Evolutionary conservation across 2,797 vertebrate species (phyloP).

Genomic region (Anguilla marmorata): DNA sequence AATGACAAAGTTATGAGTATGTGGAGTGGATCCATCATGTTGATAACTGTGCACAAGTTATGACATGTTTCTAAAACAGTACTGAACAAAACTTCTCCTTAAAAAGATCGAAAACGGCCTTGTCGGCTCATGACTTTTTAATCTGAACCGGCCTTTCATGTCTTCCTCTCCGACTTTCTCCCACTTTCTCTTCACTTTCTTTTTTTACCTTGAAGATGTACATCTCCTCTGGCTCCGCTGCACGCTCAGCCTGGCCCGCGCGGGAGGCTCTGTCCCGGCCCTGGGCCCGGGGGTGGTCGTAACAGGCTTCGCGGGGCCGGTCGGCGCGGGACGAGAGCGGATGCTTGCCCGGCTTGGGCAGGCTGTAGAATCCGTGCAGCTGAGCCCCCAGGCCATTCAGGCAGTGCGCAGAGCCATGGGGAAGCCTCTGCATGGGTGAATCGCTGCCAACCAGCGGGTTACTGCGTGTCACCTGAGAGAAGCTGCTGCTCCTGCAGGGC

Average conservation of each 20-base stretch:
- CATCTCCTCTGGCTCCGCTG: slow-evolving; percentile 85
- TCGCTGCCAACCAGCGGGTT: slow-evolving; percentile 87
- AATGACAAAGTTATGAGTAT: too few relatives aligned
- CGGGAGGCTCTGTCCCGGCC: slow-evolving; percentile 72
- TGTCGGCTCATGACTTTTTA: too few relatives aligned
- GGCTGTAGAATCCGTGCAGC: slow-evolving; percentile 90
- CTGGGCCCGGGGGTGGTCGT: slow-evolving; percentile 83
- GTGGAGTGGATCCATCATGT: too few relatives aligned
- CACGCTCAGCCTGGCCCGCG: slow-evolving; percentile 55
- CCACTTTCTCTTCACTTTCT: too few relatives aligned
- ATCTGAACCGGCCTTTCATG: neutral
- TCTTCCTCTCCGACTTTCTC: neutral
- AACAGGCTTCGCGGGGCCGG: slow-evolving; percentile 78
- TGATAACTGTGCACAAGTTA: too few relatives aligned
- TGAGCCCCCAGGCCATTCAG: slow-evolving; percentile 84
- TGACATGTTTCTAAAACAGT: too few relatives aligned
- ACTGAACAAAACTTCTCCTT: too few relatives aligned
- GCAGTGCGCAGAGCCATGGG: slow-evolving; percentile 89
- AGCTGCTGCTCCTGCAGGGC: slow-evolving; percentile 87
- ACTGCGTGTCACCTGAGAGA: slow-evolving; percentile 87
- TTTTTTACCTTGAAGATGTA: slow-evolving; percentile 77
- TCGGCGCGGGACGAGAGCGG: slow-evolving; percentile 65
- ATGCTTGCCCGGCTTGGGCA: slow-evolving; percentile 88
- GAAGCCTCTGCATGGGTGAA: slow-evolving; percentile 84
- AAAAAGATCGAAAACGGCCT: too few relatives aligned